Evolutionary conservation across 2,113 vertebrate species (phyloP), one percentile per base, ranked within the genome.

Genomic region (Cyprinodon brontotheroides): DNA sequence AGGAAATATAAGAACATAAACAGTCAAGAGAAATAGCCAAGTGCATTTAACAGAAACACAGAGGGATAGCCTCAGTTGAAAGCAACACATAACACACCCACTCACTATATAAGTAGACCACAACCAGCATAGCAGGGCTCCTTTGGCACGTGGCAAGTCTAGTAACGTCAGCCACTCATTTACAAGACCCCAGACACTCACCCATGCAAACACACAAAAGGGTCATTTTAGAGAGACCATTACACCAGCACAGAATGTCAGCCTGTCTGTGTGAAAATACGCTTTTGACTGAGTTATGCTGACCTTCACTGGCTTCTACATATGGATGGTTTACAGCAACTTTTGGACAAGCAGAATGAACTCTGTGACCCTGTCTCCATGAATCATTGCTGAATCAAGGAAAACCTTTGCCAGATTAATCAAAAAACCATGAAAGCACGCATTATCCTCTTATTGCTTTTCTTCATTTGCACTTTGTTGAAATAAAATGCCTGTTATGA

Each of bases 91-190:
- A 50, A 65, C 22, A 65, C 53, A 61, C 65, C 75, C 57, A 75
- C 65, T 86, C 61, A 11, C 43, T 85, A 78, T 69, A 86, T 80
- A 71, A 86, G 82, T 85, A 83, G 78, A 65, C 77, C 77, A 82
- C 70, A 72, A 75, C 72, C 80, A 84, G 75, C 57, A 68, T 69
- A 80, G 78, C 70, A 48, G 71, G 29, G 81, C 84, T 81, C 84
- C 81, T 70, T 84, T 89, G 90, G 90, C 88, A 90, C 86, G 78
- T 88, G 86, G 78, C 82, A 59, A 53, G 45, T 75, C 78, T 80
- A 79, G 87, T 82, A 89, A 87, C 75, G 77, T 91, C 90, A 91
- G 75, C 65, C 41, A 57, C 81, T 72, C 79, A 69, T 93, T 93
- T 91, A 93, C 74, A 77, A 92, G 90, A 85, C 91, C 89, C 89